Evolutionary conservation across 2,797 vertebrate species (phyloP), one percentile per base, ranked within the genome.

Genomic region (Phrynocephalus forsythii): DNA sequence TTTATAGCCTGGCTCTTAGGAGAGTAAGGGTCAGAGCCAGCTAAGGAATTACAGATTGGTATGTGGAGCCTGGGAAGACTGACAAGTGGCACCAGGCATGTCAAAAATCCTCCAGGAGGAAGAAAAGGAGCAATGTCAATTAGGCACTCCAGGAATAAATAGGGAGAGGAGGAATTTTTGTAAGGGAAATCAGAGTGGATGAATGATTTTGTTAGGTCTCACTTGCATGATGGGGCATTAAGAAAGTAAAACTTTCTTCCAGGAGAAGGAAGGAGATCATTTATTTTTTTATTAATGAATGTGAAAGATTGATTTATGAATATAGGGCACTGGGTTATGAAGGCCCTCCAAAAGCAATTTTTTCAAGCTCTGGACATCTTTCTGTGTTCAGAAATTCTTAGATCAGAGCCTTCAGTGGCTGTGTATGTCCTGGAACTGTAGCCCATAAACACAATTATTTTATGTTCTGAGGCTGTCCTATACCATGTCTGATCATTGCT

Each of bases 1-100:
- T 96, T 96, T 96, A 95, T 96, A 94, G 90, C 90, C 86, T 52
- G 93, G 82, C 88, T 90, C 89, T 93, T 86, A 92, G 92, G 84
- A 94, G 92, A 93, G 93, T 90, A 90, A 88, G 84, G 89, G 94
- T 93, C 87, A 94, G 88, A 94, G 88, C 83, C 50, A 84, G 88
- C 91, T 56, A 1, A 91, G 88, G 92, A 91, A 94, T 79, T 86
- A 66, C 88, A 89, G 83, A 24, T 82, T 0, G 88, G 91, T 90
- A 79, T 95, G 93, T 91, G 90, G 93, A 95, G 89, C 89, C 90
- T 93, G 48, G 86, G 52, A 91, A 94, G 79, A 90, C 83, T 92
- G 90, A 81, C 44, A 85, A 90, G 83, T 89, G 92, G 82, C 66
- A 88, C 28, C 85, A 90, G 84, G 48, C 83, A 66, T 13, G 0